phyloP scores from a whole-genome alignment of 2,888 invertebrate species.

The Isoperla grammatica region DNA sequence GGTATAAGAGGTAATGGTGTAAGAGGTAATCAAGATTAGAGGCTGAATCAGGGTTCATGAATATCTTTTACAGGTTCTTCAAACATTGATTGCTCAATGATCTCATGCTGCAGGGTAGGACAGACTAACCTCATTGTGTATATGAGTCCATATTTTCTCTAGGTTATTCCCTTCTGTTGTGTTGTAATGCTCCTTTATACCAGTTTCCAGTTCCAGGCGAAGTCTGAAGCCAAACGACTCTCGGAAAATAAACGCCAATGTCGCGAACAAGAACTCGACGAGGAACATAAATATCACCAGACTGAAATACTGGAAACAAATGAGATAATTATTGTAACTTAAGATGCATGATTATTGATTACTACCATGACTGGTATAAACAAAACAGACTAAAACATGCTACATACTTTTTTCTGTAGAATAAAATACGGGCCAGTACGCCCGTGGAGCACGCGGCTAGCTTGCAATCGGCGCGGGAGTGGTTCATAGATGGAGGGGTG shows the following conservation, averaged over 20 bases:
- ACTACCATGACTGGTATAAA: neutral
- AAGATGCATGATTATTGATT: neutral
- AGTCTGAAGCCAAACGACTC: conserved; percentile 60
- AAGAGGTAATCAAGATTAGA: too few relatives aligned
- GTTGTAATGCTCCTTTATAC: conserved; percentile 60
- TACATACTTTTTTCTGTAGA: too few relatives aligned
- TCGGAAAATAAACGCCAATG: conserved; percentile 70
- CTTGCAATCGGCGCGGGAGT: too few relatives aligned
- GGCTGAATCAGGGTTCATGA: too few relatives aligned
- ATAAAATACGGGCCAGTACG: too few relatives aligned
- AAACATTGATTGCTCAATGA: too few relatives aligned
- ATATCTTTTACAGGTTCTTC: too few relatives aligned
- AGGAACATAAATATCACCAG: conserved; percentile 70
- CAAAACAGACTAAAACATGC: too few relatives aligned
- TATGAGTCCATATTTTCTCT: conserved; percentile 67
- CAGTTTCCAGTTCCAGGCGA: conserved; percentile 59
- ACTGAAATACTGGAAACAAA: conserved; percentile 64
- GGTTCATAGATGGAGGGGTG: too few relatives aligned
- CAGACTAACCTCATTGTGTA: conserved; percentile 55
- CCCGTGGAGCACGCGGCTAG: too few relatives aligned
- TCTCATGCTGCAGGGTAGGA: neutral
- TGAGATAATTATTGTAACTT: too few relatives aligned
- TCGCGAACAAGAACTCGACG: conserved; percentile 69
- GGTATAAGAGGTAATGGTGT: too few relatives aligned
- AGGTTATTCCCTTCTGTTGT: conserved; percentile 51